Evolutionary conservation across 2,113 vertebrate genomes (phyloP), one percentile per base, ranked within the genome.

Genomic region (Eudyptes chrysolophus): DNA sequence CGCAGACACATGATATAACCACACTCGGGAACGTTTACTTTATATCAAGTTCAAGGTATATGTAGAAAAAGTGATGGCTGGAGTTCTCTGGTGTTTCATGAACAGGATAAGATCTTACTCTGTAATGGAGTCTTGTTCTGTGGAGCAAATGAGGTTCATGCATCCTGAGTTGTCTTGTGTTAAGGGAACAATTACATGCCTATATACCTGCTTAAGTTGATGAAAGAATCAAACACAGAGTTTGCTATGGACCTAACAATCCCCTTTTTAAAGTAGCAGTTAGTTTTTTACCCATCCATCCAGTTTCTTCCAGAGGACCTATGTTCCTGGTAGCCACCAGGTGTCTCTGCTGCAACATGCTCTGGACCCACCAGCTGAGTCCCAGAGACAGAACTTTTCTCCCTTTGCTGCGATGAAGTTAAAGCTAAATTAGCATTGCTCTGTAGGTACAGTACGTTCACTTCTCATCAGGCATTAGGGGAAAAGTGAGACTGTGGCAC

Each of bases 311-410:
- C 80, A 30, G 34, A 57, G 16, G 32, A 38, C 22, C 40, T 38
- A 32, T 65, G 69, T 66, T 88, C 46, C 48, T 90, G 42, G 57
- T 95, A 94, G 90, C 98, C 98, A 98, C 93, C 82, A 98, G 98
- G 68, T 98, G 98, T 97, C 98, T 48, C 97, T 96, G 17, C 95
- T 94, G 54, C 60, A 84, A 4, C 1, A 71, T 85, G 83, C 57
- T 90, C 80, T 52, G 60, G 26, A 44, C 10, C 11, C n/a, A 44
- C 34, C 27, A 16, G 74, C 25, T 95, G 48, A 5, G 0, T 44
- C 21, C 34, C 27, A 18, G 75, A 30, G 61, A 25, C 29, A 6
- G 13, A 64, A 8, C 1, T 30, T 65, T 40, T 52, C 34, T 84
- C 27, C 3, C 24, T 48, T 82, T 24, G 11, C 72, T 70, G 18